phyloP scores from a whole-genome alignment of 2,888 invertebrate genomes.

The Anticlea derivata region DNA sequence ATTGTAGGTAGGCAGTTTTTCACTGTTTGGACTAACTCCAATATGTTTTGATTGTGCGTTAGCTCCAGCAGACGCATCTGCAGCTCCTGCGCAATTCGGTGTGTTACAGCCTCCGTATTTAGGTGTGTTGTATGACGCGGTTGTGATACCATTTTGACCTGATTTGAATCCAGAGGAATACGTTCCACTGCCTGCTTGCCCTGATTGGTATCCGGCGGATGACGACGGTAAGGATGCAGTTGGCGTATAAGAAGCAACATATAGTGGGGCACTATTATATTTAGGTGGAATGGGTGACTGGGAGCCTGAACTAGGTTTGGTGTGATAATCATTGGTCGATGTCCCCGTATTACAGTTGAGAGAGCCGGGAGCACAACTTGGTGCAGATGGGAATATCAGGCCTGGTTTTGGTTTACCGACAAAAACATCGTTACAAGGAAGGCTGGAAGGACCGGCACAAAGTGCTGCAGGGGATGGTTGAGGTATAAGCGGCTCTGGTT shows the following conservation, averaged over 20 bases:
- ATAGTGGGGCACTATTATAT: not conserved
- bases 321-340: not conserved
- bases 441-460: not conserved
- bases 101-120: conserved; percentile 21
- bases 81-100: conserved; percentile 19
- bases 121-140: conserved; percentile 19
- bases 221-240: conserved; percentile 10
- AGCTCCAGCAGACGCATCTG: conserved; percentile 22
- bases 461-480: too few species aligned
- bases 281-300: conserved; percentile 2
- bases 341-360: too few species aligned
- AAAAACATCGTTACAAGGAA: conserved; percentile 16
- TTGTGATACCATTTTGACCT: conserved; percentile 7
- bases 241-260: not conserved
- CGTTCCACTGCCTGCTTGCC: conserved; percentile 5
- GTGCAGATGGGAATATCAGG: not conserved
- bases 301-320: not conserved
- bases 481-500: not conserved
- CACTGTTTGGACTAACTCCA: conserved; percentile 5
- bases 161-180: conserved; percentile 11
- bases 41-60: conserved; percentile 28
- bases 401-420: not conserved
- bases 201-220: conserved; percentile 12
- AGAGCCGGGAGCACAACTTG: too few species aligned
- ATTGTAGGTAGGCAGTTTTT: conserved; percentile 46